A percentile compares a stretch with the other conserved stretches of the same genome.
These are phyloP conservation scores for Drosophila arawakana DNA, from an alignment of 1,140 invertebrate species.

Conservation along the genomic window DNA sequence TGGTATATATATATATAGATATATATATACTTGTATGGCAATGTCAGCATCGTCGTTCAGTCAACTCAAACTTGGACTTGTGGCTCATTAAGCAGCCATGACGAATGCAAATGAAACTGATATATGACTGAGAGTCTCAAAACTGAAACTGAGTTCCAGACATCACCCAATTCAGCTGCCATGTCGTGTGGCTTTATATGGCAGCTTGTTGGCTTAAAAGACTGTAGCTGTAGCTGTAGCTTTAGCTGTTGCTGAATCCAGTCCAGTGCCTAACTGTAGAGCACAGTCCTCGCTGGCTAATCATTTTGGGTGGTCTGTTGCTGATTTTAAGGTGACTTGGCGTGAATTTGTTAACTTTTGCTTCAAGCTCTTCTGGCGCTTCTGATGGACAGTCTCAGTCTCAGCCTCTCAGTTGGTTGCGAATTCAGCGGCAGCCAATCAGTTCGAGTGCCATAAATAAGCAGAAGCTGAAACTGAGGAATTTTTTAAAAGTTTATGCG, in stretches of 20 bases:
- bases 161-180: constrained; percentile 6
- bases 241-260: background rate
- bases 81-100: constrained; percentile 80
- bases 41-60: constrained; percentile 63
- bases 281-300: constrained; percentile 22
- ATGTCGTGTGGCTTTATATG: constrained; percentile 59
- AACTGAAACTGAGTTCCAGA: constrained; percentile 2
- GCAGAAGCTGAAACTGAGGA: constrained; percentile 30
- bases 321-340: constrained; percentile 82
- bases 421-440: constrained; percentile 32
- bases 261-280: background rate
- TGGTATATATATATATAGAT: constrained; percentile 18
- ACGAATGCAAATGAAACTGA: constrained; percentile 81
- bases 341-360: constrained; percentile 84
- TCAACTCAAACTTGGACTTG: constrained; percentile 64
- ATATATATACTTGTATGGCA: constrained; percentile 41
- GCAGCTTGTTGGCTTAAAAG: constrained; percentile 56
- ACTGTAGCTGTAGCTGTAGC: constrained; percentile 1
- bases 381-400: constrained; percentile 28
- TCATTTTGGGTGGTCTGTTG: constrained; percentile 73
- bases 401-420: constrained; percentile 1
- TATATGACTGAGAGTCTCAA: constrained; percentile 59
- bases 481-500: constrained; percentile 26
- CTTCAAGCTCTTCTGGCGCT: constrained; percentile 44
- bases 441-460: constrained; percentile 41